Conservation (phyloP, 1,140 invertebrate genomes). For the Anadara kagoshimensis region DNA sequence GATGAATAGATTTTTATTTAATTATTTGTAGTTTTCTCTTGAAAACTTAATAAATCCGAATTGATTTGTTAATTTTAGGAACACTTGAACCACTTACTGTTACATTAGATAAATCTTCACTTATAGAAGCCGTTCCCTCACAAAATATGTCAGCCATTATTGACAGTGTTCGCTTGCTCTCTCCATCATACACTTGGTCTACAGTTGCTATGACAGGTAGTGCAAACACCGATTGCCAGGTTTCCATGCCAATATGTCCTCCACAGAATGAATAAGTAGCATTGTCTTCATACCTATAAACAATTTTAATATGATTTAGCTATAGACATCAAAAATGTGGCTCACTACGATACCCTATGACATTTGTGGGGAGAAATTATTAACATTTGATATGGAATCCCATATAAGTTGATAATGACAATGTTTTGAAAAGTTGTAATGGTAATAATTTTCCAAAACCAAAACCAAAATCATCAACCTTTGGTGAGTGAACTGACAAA, state of each 20-base stretch:
- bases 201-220: slow-evolving; percentile 47
- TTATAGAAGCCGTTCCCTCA: slow-evolving; percentile 17
- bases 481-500: no score
- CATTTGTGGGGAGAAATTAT: no score
- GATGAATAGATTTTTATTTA: no score
- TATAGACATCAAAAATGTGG: background rate
- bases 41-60: no score
- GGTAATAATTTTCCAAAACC: no score
- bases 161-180: slow-evolving; percentile 32
- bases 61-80: no score
- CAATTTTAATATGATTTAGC: background rate
- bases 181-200: slow-evolving; percentile 51
- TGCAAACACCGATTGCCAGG: slow-evolving; percentile 24
- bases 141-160: slow-evolving; percentile 36
- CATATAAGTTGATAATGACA: no score
- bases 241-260: slow-evolving; percentile 23
- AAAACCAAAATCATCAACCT: no score
- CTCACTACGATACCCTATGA: no score
- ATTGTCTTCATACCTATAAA: slow-evolving; percentile 2
- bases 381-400: no score
- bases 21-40: no score
- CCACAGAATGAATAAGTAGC: slow-evolving; percentile 33
- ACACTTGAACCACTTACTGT: slow-evolving; percentile 11
- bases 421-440: no score
- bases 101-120: slow-evolving; percentile 35